A percentile compares a stretch with the other conserved stretches of the same genome.
Conservation (phyloP, 2,113 vertebrate species). For the Alouatta palliata region DNA sequence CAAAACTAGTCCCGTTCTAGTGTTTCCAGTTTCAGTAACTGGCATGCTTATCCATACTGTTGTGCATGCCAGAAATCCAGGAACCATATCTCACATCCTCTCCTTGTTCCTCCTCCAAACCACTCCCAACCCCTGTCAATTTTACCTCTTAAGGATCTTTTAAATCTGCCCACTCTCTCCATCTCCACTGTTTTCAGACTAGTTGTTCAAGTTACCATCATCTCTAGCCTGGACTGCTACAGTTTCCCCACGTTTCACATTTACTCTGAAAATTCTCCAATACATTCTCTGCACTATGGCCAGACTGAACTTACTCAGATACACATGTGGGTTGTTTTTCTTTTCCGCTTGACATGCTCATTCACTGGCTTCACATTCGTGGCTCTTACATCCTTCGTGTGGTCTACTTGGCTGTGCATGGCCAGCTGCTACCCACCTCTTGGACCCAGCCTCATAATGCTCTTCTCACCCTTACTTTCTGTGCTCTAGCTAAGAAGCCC, state of each 20-base stretch:
- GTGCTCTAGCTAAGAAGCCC: neutral
- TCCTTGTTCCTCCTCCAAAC: neutral
- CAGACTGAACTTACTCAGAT: neutral
- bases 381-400: neutral
- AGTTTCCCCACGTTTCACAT: neutral
- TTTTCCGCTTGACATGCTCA: constrained; percentile 2
- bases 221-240: neutral
- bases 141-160: neutral
- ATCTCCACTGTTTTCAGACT: neutral
- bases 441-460: neutral
- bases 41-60: neutral
- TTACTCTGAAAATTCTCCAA: neutral
- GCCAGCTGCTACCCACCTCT: neutral
- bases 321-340: neutral
- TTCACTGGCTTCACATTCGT: neutral
- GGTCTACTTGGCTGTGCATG: neutral
- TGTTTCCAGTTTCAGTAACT: neutral
- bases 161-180: neutral
- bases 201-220: neutral
- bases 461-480: neutral
- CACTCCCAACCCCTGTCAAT: neutral
- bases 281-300: neutral
- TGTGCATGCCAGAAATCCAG: neutral
- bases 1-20: neutral
- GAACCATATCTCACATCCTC: neutral